phyloP scores from a whole-genome alignment of 2,797 vertebrate species.

The Helarctos malayanus region DNA sequence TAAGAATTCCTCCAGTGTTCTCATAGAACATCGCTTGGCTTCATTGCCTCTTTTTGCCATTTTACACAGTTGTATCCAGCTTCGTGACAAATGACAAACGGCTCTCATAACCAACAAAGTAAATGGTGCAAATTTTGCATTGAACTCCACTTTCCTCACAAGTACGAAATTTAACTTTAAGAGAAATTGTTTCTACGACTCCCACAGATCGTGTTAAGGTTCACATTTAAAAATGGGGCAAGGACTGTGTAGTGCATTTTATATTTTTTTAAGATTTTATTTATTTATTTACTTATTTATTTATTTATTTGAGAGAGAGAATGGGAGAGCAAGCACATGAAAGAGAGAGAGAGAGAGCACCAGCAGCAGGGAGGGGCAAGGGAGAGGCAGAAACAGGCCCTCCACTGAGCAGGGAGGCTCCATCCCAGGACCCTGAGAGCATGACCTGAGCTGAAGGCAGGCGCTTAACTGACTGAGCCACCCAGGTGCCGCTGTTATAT shows the following conservation, averaged over 20 bases:
- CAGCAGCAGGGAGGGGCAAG: background rate
- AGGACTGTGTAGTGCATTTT: background rate
- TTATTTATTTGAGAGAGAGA: background rate
- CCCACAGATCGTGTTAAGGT: background rate
- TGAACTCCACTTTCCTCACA: background rate
- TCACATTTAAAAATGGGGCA: background rate
- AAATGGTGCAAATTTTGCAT: background rate
- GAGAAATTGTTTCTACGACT: background rate
- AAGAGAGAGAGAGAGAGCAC: background rate
- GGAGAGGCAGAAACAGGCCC: background rate
- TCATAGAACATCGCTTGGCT: background rate
- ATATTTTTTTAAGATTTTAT: background rate
- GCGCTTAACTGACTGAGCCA: background rate
- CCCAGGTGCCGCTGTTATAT: background rate
- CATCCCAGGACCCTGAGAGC: background rate
- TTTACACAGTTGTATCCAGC: background rate
- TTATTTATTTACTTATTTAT: background rate
- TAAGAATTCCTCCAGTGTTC: background rate
- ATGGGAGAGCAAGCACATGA: background rate
- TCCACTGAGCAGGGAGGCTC: background rate
- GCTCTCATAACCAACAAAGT: background rate
- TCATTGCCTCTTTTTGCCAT: background rate
- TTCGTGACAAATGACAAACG: background rate
- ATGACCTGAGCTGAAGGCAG: background rate
- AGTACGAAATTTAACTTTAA: constrained; percentile 20